Conservation (phyloP, 2,888 invertebrate species). For the Cetonia aurata region DNA sequence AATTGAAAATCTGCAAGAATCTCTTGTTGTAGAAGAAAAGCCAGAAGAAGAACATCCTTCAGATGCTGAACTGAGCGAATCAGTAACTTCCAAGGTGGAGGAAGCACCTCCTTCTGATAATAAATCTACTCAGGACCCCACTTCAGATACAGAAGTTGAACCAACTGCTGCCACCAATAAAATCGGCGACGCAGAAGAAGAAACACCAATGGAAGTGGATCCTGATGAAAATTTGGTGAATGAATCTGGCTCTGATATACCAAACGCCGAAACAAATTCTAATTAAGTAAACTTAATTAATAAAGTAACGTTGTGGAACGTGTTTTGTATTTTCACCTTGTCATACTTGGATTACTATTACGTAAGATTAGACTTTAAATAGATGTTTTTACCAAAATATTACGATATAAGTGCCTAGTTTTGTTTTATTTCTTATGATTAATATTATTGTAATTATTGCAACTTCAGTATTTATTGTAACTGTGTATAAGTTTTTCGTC, state of each 20-base stretch:
- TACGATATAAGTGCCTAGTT: slow-evolving; percentile 51
- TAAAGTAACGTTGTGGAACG: slow-evolving; percentile 31
- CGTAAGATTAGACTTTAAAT: slow-evolving; percentile 41
- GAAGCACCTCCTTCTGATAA: not conserved
- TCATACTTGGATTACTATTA: slow-evolving; percentile 31
- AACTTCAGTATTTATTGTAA: slow-evolving; percentile 50
- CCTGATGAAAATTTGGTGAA: slow-evolving; percentile 37
- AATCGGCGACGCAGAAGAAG: slow-evolving; percentile 11
- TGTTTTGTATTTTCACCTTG: slow-evolving; percentile 44
- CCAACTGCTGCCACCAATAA: slow-evolving; percentile 3
- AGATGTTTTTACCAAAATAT: slow-evolving; percentile 47
- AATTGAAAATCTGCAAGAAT: slow-evolving; percentile 13
- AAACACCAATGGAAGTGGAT: slow-evolving; percentile 52
- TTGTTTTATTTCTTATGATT: slow-evolving; percentile 43
- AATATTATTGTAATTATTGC: slow-evolving; percentile 40
- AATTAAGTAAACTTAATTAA: slow-evolving; percentile 22
- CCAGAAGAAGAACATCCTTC: slow-evolving; percentile 8
- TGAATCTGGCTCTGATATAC: slow-evolving; percentile 39
- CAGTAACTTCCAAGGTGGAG: slow-evolving; percentile 4
- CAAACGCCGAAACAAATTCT: slow-evolving; percentile 31
- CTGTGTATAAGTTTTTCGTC: slow-evolving; percentile 40
- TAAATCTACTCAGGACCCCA: slow-evolving; percentile 29
- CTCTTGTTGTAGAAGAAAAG: slow-evolving; percentile 16
- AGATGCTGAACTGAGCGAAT: slow-evolving; percentile 15
- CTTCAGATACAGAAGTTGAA: not conserved